Evolutionary conservation across 2,797 vertebrate genomes (phyloP).

Genomic region (Scleropages formosus): DNA sequence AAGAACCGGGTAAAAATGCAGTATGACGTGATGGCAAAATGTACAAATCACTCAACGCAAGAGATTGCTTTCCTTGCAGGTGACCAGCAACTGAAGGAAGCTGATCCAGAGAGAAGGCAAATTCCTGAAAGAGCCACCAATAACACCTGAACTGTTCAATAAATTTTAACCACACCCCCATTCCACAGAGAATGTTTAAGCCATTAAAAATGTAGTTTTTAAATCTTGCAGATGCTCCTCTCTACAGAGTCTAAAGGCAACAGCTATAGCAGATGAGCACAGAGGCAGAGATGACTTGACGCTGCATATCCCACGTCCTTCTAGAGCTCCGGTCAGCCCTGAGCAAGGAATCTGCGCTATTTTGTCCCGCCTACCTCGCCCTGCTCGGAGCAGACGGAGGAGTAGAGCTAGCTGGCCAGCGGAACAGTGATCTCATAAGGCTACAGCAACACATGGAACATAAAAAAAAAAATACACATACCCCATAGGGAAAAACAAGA

Average conservation of each 20-base stretch:
- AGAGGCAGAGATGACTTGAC: neutral
- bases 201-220: neutral
- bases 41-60: too few relatives aligned
- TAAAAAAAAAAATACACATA: neutral
- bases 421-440: neutral
- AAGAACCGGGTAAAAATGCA: too few relatives aligned
- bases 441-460: neutral
- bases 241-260: neutral
- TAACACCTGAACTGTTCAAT: neutral
- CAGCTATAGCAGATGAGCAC: neutral
- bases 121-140: too few relatives aligned
- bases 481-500: slow-evolving; percentile 7
- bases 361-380: neutral
- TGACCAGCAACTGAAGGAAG: too few relatives aligned
- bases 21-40: too few relatives aligned
- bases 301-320: neutral
- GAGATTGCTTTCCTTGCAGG: too few relatives aligned
- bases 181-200: neutral
- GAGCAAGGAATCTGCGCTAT: slow-evolving; percentile 3
- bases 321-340: neutral
- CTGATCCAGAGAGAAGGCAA: too few relatives aligned
- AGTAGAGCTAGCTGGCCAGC: too few relatives aligned
- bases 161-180: neutral
- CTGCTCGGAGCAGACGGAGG: neutral
- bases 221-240: neutral